Evolutionary conservation across 2,888 invertebrate species (phyloP).

Genomic region (Harpalus rufipes): DNA sequence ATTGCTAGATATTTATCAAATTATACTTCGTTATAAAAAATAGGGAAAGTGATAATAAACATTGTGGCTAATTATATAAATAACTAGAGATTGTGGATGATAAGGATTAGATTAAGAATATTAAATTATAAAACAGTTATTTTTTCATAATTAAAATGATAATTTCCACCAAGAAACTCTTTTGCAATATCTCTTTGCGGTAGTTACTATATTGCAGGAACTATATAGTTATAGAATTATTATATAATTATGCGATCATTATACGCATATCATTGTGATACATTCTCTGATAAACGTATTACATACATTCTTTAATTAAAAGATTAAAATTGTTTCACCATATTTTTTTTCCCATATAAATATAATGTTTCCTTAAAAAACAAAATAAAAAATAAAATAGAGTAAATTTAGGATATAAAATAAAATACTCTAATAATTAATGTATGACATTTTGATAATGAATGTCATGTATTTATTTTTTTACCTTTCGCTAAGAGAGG

Average conservation of each 20-base stretch:
- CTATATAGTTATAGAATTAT: not conserved
- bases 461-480: too few relatives aligned
- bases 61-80: not conserved
- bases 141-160: constrained; percentile 25
- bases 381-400: too few relatives aligned
- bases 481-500: too few relatives aligned
- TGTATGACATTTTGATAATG: too few relatives aligned
- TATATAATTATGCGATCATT: not conserved
- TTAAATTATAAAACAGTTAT: constrained; percentile 24
- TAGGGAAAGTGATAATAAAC: not conserved
- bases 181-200: not conserved
- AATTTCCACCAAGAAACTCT: constrained; percentile 53
- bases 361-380: too few relatives aligned
- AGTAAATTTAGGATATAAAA: too few relatives aligned
- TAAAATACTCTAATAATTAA: too few relatives aligned
- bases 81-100: not conserved
- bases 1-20: not conserved
- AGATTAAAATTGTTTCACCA: too few relatives aligned
- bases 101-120: constrained; percentile 9
- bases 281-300: not conserved
- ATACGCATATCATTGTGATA: not conserved
- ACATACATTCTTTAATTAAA: too few relatives aligned
- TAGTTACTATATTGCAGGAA: not conserved
- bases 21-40: not conserved
- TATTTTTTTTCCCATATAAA: too few relatives aligned